A percentile compares a stretch with the other conserved stretches of the same genome.
phyloP scores from a whole-genome alignment of 1,140 invertebrate genomes.

The Drosophila mojavensis region DNA sequence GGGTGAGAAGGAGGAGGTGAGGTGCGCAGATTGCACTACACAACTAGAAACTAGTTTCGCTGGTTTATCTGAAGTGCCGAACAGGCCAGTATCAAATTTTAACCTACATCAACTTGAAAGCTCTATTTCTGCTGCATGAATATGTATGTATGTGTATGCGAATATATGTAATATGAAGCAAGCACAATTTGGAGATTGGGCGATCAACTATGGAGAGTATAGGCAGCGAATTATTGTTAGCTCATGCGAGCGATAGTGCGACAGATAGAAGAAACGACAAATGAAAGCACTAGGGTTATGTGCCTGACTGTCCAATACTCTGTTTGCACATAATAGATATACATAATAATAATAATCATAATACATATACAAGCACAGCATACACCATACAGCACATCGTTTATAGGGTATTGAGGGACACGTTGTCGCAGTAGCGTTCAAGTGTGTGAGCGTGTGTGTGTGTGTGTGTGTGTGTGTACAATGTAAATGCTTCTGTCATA shows the following conservation, averaged over 20 bases:
- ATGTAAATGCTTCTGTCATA: slow-evolving; percentile 52
- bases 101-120: slow-evolving; percentile 52
- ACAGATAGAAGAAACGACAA: slow-evolving; percentile 16
- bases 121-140: slow-evolving; percentile 38
- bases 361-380: background rate
- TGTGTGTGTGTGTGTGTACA: slow-evolving; percentile 16
- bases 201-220: background rate
- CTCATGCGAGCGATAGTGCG: slow-evolving; percentile 22
- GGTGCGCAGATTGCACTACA: background rate
- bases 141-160: background rate
- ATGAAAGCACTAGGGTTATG: background rate
- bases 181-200: slow-evolving; percentile 35
- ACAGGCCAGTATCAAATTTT: slow-evolving; percentile 45
- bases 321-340: background rate
- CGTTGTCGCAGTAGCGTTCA: background rate
- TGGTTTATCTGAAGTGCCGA: slow-evolving; percentile 38
- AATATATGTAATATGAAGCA: slow-evolving; percentile 20
- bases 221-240: slow-evolving; percentile 10
- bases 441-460: slow-evolving; percentile 12
- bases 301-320: background rate
- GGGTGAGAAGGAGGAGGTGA: background rate
- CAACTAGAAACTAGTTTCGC: slow-evolving; percentile 63
- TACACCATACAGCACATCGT: background rate
- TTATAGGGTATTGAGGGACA: slow-evolving; percentile 24
- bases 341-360: background rate